Conservation (phyloP, 1,140 invertebrate genomes). For the Hydropsyche tenuis region DNA sequence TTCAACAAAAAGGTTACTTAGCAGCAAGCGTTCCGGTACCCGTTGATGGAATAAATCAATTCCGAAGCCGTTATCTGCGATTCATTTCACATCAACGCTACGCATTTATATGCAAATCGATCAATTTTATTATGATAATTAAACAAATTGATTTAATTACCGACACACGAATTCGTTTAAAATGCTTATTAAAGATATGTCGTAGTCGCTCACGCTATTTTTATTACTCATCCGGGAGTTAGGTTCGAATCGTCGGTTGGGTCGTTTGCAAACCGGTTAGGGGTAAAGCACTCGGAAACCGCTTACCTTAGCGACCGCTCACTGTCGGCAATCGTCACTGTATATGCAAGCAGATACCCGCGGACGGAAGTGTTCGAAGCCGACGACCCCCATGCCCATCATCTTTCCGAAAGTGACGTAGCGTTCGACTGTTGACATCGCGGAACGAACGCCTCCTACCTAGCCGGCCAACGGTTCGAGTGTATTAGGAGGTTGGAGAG, state of each 20-base stretch:
- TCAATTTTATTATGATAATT: too few species aligned
- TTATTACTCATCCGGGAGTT: not conserved
- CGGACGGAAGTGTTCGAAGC: constrained; percentile 20
- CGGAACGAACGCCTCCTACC: too few species aligned
- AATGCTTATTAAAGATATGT: not conserved
- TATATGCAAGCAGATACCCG: not conserved
- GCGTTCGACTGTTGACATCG: too few species aligned
- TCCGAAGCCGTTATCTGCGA: not conserved
- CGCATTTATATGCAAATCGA: too few species aligned
- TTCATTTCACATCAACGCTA: not conserved
- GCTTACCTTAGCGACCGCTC: constrained; percentile 4
- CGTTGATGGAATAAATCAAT: constrained; percentile 35
- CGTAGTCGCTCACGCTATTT: not conserved
- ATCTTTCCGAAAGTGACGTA: too few species aligned
- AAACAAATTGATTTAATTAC: not conserved
- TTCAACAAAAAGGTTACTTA: constrained; percentile 33
- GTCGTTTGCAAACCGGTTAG: constrained; percentile 33
- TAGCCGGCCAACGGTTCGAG: constrained; percentile 13
- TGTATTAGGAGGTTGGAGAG: constrained; percentile 1
- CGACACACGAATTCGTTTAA: not conserved
- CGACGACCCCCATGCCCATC: not conserved
- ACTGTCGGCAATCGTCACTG: not conserved
- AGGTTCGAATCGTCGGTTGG: not conserved
- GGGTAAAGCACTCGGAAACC: constrained; percentile 16
- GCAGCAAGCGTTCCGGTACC: constrained; percentile 21